A percentile compares a stretch with the other conserved stretches of the same genome.
phyloP scores from a whole-genome alignment of 2,797 vertebrate genomes.

The Nasua narica region DNA sequence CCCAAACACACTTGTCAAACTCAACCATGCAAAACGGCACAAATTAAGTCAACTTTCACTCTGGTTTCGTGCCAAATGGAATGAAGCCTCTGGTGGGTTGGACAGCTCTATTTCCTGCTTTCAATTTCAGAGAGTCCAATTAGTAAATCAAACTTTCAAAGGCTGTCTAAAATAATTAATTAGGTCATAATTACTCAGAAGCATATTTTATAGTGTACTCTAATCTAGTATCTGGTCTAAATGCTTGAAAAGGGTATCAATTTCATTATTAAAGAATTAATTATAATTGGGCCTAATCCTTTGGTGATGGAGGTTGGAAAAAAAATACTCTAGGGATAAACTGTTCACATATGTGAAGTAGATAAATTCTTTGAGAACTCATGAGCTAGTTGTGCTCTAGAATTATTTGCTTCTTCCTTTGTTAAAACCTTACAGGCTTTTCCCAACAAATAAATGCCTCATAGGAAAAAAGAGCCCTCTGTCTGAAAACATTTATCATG shows the following conservation, averaged over 20 bases:
- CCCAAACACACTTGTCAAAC: constrained; percentile 57
- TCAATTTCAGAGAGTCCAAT: constrained; percentile 60
- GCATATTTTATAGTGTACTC: constrained; percentile 44
- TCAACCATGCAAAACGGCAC: constrained; percentile 16
- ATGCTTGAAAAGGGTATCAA: constrained; percentile 55
- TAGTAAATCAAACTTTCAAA: constrained; percentile 71
- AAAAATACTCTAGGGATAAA: constrained; percentile 45
- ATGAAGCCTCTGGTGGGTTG: constrained; percentile 5
- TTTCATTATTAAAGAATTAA: constrained; percentile 72
- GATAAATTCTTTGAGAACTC: constrained; percentile 25
- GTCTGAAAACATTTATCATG: neutral
- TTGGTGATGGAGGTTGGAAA: constrained; percentile 39
- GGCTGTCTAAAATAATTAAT: constrained; percentile 76
- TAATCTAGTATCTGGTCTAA: constrained; percentile 67
- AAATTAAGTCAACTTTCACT: constrained; percentile 47
- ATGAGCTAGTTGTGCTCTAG: neutral
- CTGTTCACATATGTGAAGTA: neutral
- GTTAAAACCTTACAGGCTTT: neutral
- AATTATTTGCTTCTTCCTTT: constrained; percentile 14
- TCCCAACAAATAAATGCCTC: neutral
- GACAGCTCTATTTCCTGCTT: constrained; percentile 54
- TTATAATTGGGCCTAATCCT: constrained; percentile 66
- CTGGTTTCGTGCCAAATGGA: constrained; percentile 42
- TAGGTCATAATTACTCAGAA: constrained; percentile 63
- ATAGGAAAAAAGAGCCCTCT: neutral